phyloP scores from a whole-genome alignment of 2,888 invertebrate genomes.

The Pomacea canaliculata region DNA sequence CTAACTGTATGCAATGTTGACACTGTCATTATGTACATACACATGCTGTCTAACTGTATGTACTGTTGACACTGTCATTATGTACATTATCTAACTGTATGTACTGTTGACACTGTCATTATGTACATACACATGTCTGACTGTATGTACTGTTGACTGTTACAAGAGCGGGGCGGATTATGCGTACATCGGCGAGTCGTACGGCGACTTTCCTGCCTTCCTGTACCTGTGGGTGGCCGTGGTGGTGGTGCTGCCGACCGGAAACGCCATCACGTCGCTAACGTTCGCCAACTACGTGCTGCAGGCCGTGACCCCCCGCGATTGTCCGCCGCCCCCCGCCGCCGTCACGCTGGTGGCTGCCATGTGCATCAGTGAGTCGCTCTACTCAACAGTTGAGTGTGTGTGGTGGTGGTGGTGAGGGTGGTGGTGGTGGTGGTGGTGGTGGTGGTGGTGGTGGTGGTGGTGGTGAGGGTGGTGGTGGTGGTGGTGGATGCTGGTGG shows the following conservation, averaged over 20 bases:
- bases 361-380: conserved; percentile 28
- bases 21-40: no score
- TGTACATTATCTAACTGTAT: no score
- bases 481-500: no score
- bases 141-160: neutral
- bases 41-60: no score
- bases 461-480: no score
- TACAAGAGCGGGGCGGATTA: conserved; percentile 89
- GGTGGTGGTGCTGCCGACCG: conserved; percentile 91
- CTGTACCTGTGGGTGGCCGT: conserved; percentile 94
- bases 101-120: no score
- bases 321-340: conserved; percentile 80
- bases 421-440: no score
- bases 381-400: neutral
- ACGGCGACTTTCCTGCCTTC: conserved; percentile 89
- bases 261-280: conserved; percentile 92
- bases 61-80: no score
- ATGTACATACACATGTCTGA: no score
- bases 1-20: no score
- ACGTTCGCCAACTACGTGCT: conserved; percentile 94
- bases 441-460: no score
- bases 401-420: neutral
- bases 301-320: conserved; percentile 90
- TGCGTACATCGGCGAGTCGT: conserved; percentile 92
- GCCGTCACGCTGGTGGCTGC: conserved; percentile 76